Conservation (phyloP, 2,888 invertebrate genomes). For the Teleiodes luculella region DNA sequence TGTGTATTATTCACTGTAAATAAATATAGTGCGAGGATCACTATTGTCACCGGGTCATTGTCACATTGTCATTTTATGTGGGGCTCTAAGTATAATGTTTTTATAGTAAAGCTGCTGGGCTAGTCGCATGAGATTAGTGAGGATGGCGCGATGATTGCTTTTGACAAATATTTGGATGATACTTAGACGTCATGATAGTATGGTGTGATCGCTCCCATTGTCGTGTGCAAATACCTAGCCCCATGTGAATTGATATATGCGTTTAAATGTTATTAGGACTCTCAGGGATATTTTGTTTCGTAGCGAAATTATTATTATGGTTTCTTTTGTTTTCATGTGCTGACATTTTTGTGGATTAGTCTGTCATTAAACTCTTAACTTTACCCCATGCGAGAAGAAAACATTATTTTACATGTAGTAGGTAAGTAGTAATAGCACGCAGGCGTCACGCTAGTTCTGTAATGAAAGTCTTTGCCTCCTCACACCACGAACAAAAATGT, state of each 20-base stretch:
- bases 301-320: not conserved
- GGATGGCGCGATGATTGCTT: slow-evolving; percentile 55
- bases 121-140: slow-evolving; percentile 54
- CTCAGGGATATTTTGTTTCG: slow-evolving; percentile 6
- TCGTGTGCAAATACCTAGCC: slow-evolving; percentile 31
- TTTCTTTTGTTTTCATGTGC: no score
- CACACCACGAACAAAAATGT: no score
- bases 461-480: no score
- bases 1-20: slow-evolving; percentile 70
- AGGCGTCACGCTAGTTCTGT: no score
- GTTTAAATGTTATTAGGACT: not conserved
- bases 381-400: no score
- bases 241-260: slow-evolving; percentile 1
- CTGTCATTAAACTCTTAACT: no score
- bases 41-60: slow-evolving; percentile 48
- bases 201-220: slow-evolving; percentile 48
- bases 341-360: no score
- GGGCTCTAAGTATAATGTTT: slow-evolving; percentile 51
- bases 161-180: slow-evolving; percentile 63
- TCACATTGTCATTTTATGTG: slow-evolving; percentile 27
- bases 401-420: no score
- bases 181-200: slow-evolving; percentile 41
- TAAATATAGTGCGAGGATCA: slow-evolving; percentile 60
- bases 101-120: slow-evolving; percentile 40
- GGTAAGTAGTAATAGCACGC: no score